These are phyloP conservation scores for Corythoichthys haematopterus DNA, from an alignment of 2,113 vertebrate genomes.

Conservation along the genomic window DNA sequence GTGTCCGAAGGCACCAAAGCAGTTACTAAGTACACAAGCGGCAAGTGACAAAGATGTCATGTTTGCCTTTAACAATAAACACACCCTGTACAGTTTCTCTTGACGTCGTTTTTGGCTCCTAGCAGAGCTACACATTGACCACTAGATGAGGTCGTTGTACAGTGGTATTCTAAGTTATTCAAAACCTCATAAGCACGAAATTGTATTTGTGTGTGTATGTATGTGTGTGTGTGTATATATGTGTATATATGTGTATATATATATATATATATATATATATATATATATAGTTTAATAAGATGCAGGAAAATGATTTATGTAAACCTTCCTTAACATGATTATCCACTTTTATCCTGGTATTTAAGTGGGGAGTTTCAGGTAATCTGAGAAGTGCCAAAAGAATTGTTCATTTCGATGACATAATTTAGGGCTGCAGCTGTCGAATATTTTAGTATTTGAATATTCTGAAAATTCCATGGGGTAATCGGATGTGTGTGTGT, in stretches of 20 bases:
- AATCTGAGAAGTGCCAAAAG: no score
- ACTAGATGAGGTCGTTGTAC: constrained; percentile 34
- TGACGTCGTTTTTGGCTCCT: background rate
- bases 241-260: no score
- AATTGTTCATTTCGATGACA: no score
- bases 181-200: no score
- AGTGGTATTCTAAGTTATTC: background rate
- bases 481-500: no score
- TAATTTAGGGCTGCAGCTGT: no score
- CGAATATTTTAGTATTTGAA: no score
- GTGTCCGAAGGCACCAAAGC: constrained; percentile 77
- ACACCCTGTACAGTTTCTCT: background rate
- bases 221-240: no score
- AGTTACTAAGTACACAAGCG: constrained; percentile 78
- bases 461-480: no score
- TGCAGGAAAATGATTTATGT: background rate
- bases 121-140: constrained; percentile 1
- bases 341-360: background rate
- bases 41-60: constrained; percentile 57
- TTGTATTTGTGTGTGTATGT: no score
- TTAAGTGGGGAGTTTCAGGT: background rate
- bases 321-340: background rate
- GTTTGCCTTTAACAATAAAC: background rate
- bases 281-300: background rate
- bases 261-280: no score